Evolutionary conservation across 2,888 invertebrate genomes (phyloP).

Genomic region (Erebia ligea): DNA sequence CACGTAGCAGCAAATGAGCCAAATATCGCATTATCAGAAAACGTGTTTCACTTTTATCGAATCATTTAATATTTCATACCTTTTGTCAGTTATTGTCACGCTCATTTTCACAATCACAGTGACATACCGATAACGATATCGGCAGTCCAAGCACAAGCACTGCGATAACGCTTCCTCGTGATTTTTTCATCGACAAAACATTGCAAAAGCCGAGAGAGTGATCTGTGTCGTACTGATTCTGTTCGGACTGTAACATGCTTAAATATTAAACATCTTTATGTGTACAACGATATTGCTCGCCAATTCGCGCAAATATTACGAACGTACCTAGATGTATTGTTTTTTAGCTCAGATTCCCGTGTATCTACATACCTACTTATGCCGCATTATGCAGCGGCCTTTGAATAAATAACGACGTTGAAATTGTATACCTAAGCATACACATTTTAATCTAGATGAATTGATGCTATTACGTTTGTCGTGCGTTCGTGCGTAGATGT

Average conservation of each 20-base stretch:
- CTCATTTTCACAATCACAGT: conserved; percentile 34
- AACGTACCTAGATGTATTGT: conserved; percentile 24
- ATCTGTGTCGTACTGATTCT: too few relatives aligned
- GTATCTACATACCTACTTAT: conserved; percentile 18
- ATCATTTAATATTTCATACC: conserved; percentile 12
- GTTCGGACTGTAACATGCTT: too few relatives aligned
- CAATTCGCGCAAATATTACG: conserved; percentile 36
- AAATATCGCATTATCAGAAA: neutral
- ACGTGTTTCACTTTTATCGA: conserved; percentile 12
- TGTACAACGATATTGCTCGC: conserved; percentile 26
- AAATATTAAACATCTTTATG: too few relatives aligned
- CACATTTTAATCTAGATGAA: conserved; percentile 13
- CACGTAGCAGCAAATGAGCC: neutral
- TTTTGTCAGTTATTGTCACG: conserved; percentile 24
- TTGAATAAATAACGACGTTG: conserved; percentile 29
- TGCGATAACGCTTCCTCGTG: too few relatives aligned
- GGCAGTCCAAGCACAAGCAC: conserved; percentile 21
- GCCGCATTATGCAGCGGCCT: conserved; percentile 24
- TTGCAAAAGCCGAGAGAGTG: too few relatives aligned
- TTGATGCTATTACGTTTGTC: neutral
- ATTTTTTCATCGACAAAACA: too few relatives aligned
- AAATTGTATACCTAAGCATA: conserved; percentile 18
- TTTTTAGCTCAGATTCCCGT: conserved; percentile 23
- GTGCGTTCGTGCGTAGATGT: neutral
- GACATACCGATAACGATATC: conserved; percentile 36